A percentile compares a stretch with the other conserved stretches of the same genome.
These are phyloP conservation scores for Pemphredon lugubris DNA, from an alignment of 2,888 invertebrate genomes.

Conservation along the genomic window DNA sequence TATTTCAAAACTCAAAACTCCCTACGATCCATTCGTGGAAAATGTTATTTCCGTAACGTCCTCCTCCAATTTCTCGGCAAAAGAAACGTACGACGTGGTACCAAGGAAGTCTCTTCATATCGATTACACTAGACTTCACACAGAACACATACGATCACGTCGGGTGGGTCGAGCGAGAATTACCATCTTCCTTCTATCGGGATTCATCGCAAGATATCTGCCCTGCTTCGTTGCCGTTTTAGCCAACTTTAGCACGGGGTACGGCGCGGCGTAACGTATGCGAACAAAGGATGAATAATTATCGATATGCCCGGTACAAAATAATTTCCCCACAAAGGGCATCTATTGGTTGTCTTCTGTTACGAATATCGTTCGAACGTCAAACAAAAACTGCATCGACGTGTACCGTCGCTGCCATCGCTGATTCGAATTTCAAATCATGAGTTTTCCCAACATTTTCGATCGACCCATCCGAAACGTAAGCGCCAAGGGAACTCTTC, in stretches of 20 bases:
- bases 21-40: background rate
- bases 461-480: conserved; percentile 36
- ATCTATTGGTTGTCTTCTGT: background rate
- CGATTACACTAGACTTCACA: conserved; percentile 42
- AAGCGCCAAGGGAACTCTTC: conserved; percentile 4
- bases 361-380: background rate
- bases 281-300: too few relatives aligned
- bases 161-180: conserved; percentile 43
- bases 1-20: conserved; percentile 6
- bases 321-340: too few relatives aligned
- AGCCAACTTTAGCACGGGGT: too few relatives aligned
- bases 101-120: conserved; percentile 30
- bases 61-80: conserved; percentile 35
- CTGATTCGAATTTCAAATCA: conserved; percentile 38
- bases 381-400: conserved; percentile 15
- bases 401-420: background rate
- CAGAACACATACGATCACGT: conserved; percentile 32
- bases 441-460: conserved; percentile 26
- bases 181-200: conserved; percentile 13
- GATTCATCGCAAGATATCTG: too few relatives aligned
- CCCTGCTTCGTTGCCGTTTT: too few relatives aligned
- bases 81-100: conserved; percentile 31
- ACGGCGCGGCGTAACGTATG: too few relatives aligned
- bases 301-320: too few relatives aligned
- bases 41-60: conserved; percentile 7